Conservation (phyloP, 1,140 invertebrate genomes). For the Dreissena polymorpha region DNA sequence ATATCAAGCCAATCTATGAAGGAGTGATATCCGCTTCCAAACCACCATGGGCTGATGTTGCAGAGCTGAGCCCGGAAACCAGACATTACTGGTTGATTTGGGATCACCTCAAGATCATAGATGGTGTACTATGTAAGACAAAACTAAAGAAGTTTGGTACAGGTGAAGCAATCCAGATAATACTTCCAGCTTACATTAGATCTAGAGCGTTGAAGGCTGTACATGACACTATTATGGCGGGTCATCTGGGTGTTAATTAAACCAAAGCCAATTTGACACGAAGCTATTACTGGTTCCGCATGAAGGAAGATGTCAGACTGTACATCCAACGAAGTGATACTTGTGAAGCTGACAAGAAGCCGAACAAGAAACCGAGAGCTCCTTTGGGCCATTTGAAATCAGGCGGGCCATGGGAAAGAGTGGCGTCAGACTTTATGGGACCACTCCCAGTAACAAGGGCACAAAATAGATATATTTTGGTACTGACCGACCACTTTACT, state of each 20-base stretch:
- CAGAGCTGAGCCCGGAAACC: neutral
- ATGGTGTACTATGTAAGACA: neutral
- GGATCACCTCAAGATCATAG: slow-evolving; percentile 1
- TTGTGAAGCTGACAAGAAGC: slow-evolving; percentile 24
- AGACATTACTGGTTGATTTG: slow-evolving; percentile 34
- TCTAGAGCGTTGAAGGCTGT: neutral
- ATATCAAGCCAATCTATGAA: slow-evolving; percentile 6
- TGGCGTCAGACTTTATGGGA: slow-evolving; percentile 61
- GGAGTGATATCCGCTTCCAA: neutral
- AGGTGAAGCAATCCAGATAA: neutral
- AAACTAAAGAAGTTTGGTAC: neutral
- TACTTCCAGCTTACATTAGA: neutral
- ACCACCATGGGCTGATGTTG: slow-evolving; percentile 8
- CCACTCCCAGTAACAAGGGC: slow-evolving; percentile 57
- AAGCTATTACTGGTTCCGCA: slow-evolving; percentile 18
- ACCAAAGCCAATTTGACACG: slow-evolving; percentile 30
- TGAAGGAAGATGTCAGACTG: slow-evolving; percentile 28
- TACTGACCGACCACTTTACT: slow-evolving; percentile 60
- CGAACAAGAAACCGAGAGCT: slow-evolving; percentile 15
- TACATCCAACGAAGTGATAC: slow-evolving; percentile 10
- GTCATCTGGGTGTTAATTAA: slow-evolving; percentile 24
- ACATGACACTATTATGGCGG: slow-evolving; percentile 23
- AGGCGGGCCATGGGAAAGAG: slow-evolving; percentile 24
- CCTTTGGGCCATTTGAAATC: slow-evolving; percentile 6
- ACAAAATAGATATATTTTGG: slow-evolving; percentile 69